Evolutionary conservation across 2,113 vertebrate species (phyloP).

Genomic region (Xerus inauris): DNA sequence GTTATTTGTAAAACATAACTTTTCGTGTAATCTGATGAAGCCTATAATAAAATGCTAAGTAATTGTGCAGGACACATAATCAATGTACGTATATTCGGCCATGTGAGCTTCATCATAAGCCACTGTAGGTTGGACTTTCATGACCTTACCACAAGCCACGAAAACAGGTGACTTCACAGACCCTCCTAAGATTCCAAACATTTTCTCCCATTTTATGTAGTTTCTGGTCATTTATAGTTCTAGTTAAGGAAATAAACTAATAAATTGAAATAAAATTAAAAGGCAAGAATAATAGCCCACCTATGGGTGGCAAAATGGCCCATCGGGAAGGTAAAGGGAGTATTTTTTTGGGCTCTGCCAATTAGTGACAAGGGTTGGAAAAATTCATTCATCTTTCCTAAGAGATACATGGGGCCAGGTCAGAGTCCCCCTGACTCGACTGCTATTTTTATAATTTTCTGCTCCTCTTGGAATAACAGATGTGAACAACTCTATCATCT

Average conservation of each 20-base stretch:
- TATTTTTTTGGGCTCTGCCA: not conserved
- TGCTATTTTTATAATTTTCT: not conserved
- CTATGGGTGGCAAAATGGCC: not conserved
- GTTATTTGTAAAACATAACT: not conserved
- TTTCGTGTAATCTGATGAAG: not conserved
- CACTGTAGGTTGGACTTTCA: not conserved
- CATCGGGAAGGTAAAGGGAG: not conserved
- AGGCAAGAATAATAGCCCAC: not conserved
- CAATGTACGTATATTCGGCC: not conserved
- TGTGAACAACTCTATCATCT: not conserved
- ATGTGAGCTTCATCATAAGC: not conserved
- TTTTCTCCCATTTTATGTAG: not conserved
- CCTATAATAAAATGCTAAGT: not conserved
- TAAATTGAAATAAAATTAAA: constrained; percentile 15
- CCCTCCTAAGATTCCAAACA: not conserved
- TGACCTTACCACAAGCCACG: not conserved
- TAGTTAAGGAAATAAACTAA: not conserved
- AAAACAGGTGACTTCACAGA: not conserved
- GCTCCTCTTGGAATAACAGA: not conserved
- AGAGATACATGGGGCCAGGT: not conserved
- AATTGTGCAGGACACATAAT: not conserved
- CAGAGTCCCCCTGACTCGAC: not conserved
- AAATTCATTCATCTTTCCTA: not conserved
- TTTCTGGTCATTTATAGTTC: not conserved
- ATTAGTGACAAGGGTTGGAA: not conserved